A percentile compares a stretch with the other conserved stretches of the same genome.
These are phyloP conservation scores for Ephialtes manifestator DNA, from an alignment of 2,888 invertebrate species.

Conservation along the genomic window DNA sequence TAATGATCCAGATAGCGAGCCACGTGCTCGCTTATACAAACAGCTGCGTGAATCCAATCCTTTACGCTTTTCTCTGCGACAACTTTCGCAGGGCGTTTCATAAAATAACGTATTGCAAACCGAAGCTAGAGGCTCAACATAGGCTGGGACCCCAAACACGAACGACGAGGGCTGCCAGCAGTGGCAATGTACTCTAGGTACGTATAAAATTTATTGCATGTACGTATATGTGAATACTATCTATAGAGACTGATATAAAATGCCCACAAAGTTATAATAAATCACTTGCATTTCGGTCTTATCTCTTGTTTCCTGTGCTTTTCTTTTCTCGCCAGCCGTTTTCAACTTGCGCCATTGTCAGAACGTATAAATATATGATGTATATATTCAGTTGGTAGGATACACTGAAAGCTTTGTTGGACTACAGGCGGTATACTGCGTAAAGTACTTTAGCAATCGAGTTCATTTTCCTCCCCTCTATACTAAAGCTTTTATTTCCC, in stretches of 20 bases:
- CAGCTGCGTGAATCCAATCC: constrained; percentile 97
- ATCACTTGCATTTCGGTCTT: constrained; percentile 27
- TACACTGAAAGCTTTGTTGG: constrained; percentile 14
- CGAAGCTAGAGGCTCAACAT: constrained; percentile 86
- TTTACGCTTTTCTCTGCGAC: constrained; percentile 97
- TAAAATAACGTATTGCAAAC: constrained; percentile 89
- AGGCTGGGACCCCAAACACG: constrained; percentile 88
- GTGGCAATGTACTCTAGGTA: constrained; percentile 89
- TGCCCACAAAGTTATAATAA: constrained; percentile 14
- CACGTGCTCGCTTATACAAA: constrained; percentile 96
- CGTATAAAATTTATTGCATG: constrained; percentile 77
- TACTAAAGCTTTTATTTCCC: constrained; percentile 25
- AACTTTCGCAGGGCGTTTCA: constrained; percentile 97
- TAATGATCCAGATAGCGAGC: constrained; percentile 92
- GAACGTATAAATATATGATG: neutral
- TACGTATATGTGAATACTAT: neutral
- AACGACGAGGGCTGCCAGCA: constrained; percentile 90
- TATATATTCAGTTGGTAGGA: neutral
- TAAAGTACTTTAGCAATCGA: constrained; percentile 3
- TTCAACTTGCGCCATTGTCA: neutral
- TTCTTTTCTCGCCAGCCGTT: neutral
- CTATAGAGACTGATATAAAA: neutral
- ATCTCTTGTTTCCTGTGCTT: constrained; percentile 10
- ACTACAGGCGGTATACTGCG: neutral
- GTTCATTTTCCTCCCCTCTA: neutral